A percentile compares a stretch with the other conserved stretches of the same genome.
These are phyloP conservation scores for Eulemur rubriventer DNA, from an alignment of 2,797 vertebrate species.

Conservation along the genomic window DNA sequence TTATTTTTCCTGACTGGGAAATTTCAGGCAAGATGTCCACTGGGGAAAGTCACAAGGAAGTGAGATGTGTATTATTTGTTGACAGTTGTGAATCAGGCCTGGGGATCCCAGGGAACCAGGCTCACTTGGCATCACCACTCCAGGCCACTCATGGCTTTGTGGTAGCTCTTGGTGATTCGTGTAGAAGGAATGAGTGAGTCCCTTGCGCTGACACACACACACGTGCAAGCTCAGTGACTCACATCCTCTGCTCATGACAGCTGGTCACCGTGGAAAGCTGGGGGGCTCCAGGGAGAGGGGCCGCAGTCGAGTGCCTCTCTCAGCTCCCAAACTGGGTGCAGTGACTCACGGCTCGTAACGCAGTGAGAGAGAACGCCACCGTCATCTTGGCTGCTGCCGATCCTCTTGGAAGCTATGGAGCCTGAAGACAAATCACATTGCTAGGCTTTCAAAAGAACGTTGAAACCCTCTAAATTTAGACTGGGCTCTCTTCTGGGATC, in stretches of 20 bases:
- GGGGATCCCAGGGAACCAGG: background rate
- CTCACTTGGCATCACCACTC: background rate
- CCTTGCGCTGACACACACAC: background rate
- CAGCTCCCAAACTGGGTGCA: slow-evolving; percentile 57
- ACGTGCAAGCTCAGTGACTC: slow-evolving; percentile 73
- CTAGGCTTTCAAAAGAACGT: slow-evolving; percentile 39
- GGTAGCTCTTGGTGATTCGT: background rate
- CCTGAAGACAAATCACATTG: slow-evolving; percentile 42
- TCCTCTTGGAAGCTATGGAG: background rate
- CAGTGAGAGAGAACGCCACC: slow-evolving; percentile 70
- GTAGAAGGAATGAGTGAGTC: slow-evolving; percentile 45
- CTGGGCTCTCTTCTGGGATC: slow-evolving; percentile 17
- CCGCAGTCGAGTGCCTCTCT: slow-evolving; percentile 59
- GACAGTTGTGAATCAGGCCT: background rate
- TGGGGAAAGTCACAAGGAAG: background rate
- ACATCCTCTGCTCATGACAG: slow-evolving; percentile 73
- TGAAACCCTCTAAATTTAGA: slow-evolving; percentile 47
- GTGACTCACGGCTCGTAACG: slow-evolving; percentile 80
- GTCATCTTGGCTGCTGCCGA: slow-evolving; percentile 73
- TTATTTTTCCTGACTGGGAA: background rate
- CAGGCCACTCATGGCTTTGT: background rate
- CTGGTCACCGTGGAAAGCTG: slow-evolving; percentile 72
- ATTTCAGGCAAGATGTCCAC: background rate
- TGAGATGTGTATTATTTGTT: background rate
- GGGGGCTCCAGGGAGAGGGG: slow-evolving; percentile 70